These are phyloP conservation scores for Menura novaehollandiae DNA, from an alignment of 2,113 vertebrate species.

Conservation along the genomic window DNA sequence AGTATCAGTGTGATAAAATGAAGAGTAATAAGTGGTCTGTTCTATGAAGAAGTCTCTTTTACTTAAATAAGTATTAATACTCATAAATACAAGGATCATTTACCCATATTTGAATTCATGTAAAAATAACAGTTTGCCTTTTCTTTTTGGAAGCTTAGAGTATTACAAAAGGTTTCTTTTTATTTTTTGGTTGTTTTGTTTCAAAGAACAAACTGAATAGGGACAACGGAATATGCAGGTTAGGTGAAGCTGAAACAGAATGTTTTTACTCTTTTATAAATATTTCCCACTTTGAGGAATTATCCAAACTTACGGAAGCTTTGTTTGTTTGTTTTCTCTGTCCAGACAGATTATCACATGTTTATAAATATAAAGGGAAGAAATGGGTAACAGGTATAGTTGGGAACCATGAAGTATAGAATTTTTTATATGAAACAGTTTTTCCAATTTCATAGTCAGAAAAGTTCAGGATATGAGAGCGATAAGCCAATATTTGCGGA, in stretches of 20 bases:
- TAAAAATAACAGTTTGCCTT: neutral
- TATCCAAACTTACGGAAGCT: neutral
- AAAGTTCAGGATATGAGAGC: neutral
- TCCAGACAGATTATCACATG: neutral
- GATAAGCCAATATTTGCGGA: neutral
- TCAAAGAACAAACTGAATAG: neutral
- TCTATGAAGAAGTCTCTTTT: neutral
- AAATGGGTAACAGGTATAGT: neutral
- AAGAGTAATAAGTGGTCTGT: neutral
- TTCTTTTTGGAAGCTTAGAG: neutral
- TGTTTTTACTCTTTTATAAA: neutral
- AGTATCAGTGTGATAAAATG: neutral
- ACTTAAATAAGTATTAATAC: neutral
- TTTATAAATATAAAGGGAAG: neutral
- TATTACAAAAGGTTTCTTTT: neutral
- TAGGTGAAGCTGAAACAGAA: neutral
- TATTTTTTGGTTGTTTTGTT: neutral
- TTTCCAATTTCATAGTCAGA: neutral
- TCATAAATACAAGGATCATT: neutral
- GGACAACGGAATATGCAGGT: neutral
- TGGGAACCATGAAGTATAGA: neutral
- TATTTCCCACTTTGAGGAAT: neutral
- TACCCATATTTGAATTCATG: neutral
- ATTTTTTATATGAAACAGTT: neutral
- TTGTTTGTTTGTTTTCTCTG: neutral